Evolutionary conservation across 2,888 invertebrate genomes (phyloP), one percentile per base, ranked within the genome.

Genomic region (Onthophagus sagittarius): DNA sequence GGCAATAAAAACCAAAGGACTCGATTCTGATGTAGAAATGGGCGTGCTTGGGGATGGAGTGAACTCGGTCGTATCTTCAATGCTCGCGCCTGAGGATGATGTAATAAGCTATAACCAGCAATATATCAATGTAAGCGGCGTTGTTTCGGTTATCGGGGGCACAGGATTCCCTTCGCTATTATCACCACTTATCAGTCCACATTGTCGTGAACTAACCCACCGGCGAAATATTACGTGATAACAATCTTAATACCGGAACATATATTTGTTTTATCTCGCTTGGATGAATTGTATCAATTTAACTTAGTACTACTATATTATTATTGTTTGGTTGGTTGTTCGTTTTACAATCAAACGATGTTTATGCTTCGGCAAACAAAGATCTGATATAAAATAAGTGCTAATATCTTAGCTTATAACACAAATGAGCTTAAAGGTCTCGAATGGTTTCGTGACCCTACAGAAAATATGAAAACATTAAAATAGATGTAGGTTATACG

Each of bases 241-340:
- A 23, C 67, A 32, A 67, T 67, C 67, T 67, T 67, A 67, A 67
- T 67, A 67, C 67, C 23, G 31, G 67, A 32, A 23, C 67, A 67
- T 67, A 67, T 67, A 67, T 67, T 67, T 15, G 67, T 67, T 67
- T 67, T 67, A 67, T 67, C 67, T 67, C n/a, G 39, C 39, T 53
- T 53, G 39, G 39, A 53, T 53, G 39, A 11, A 53, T 53, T 11
- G 39, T 53, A 53, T 53, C 39, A 2, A 53, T 53, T 53, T 53
- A 53, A 53, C 39, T 11, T 7, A 53, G 5, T 53, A 53, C 23
- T 23, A 23, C 23, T 23, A 23, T 23, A 23, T 1, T 23, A 23
- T 23, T 23, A 3, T 23, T 23, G n/a, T n/a, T n/a, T n/a, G n/a
- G n/a, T n/a, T 23, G 23, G 3, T 23, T 23, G 23, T 23, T 23